Base-by-base conservation (phyloP, 2,797 vertebrate species). In the Tenualosa thibaudeaui region DNA sequence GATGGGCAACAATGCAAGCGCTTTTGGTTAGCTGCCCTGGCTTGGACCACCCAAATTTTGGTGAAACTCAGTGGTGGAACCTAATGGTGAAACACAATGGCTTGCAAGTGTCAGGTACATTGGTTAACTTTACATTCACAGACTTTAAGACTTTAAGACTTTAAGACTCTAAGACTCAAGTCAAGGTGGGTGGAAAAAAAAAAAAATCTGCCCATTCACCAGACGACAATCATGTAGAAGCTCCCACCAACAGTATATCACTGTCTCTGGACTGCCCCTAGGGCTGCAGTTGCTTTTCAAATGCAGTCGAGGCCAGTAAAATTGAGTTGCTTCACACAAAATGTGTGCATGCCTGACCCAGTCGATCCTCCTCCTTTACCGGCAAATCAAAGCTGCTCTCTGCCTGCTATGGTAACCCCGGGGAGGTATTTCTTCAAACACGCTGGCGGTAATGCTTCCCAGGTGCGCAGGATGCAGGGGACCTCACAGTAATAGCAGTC, bases 371-470 rank as follows among this genome's bases (percentile, higher is more conserved):
- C 85, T 87, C 85, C 65, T 89, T 84, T 85, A 87, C 83, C 58
- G 89, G 88, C 81, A 83, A 91, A 91, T 92, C 90, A 92, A 93
- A 94, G 90, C 84, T 71, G 31, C 78, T 84, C 75, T 85, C 87
- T 86, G 53, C 82, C 89, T 87, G 89, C 90, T 89, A 88, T 89
- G 88, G 90, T 92, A 91, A 91, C 88, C 90, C 86, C 86, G 40
- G 89, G 90, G 90, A 93, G 90, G 86, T 86, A 91, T 94, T 93
- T 94, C 90, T 93, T 92, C 90, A 93, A 92, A 94, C 92, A 93
- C 81, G 88, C 90, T 90, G 87, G 88, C 87, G 84, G 82, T 96
- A 95, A 95, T 95, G 90, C 88, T 88, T 95, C 86, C 92, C 94
- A 95, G 94, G 92, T 95, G 94, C 90, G 90, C 82, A 78, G 89